Percentiles rank a stretch among this genome's conserved stretches.
These are phyloP conservation scores for Atta colombica DNA, from an alignment of 1,140 invertebrate species.

Conservation along the genomic window DNA sequence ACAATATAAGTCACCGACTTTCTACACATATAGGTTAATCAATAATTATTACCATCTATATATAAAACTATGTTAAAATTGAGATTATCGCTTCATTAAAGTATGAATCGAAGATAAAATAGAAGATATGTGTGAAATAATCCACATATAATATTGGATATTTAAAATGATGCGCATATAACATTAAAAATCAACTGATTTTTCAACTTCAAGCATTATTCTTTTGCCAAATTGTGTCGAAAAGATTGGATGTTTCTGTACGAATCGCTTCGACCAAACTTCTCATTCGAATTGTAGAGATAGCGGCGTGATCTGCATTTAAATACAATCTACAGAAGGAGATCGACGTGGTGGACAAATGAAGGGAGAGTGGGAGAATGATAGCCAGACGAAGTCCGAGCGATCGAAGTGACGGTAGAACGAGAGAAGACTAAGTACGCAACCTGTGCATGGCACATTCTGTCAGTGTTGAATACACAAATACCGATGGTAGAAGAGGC, in stretches of 20 bases:
- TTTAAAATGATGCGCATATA: background rate
- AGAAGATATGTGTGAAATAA: background rate
- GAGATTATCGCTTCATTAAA: background rate
- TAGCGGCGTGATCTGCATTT: constrained; percentile 31
- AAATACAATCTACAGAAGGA: constrained; percentile 28
- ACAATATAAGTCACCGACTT: background rate
- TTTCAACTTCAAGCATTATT: background rate
- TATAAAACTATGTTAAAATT: background rate
- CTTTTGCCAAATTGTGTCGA: background rate
- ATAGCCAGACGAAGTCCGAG: constrained; percentile 20
- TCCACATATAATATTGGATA: no score
- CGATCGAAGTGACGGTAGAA: constrained; percentile 42
- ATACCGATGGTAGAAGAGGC: constrained; percentile 1
- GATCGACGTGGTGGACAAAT: background rate
- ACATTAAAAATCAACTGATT: background rate
- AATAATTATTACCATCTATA: background rate
- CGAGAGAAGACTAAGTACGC: constrained; percentile 11
- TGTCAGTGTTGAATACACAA: background rate
- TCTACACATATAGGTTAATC: no score
- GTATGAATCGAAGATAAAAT: background rate
- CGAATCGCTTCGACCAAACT: background rate
- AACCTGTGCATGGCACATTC: background rate
- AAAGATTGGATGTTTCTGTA: background rate
- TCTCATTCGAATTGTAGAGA: constrained; percentile 1
- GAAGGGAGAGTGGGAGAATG: background rate